These are phyloP conservation scores for Troides aeacus DNA, from an alignment of 2,888 invertebrate genomes.

Conservation along the genomic window DNA sequence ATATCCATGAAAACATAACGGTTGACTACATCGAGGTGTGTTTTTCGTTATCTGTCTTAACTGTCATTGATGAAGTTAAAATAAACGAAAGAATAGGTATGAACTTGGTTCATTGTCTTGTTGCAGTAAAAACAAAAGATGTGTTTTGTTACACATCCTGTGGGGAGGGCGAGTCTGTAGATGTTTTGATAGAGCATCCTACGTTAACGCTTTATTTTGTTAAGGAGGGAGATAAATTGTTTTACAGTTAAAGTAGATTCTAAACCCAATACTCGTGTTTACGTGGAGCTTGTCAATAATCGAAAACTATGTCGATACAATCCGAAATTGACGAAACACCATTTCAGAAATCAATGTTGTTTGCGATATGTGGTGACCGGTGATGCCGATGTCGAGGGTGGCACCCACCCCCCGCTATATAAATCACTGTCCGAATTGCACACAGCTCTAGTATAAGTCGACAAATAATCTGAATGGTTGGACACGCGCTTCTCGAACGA, in stretches of 20 bases:
- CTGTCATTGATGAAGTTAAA: constrained; percentile 41
- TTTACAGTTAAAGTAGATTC: not conserved
- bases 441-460: constrained; percentile 65
- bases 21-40: constrained; percentile 2
- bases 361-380: constrained; percentile 59
- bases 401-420: constrained; percentile 74
- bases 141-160: constrained; percentile 29
- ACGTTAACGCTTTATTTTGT: constrained; percentile 15
- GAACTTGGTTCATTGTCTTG: constrained; percentile 23
- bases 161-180: constrained; percentile 29
- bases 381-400: constrained; percentile 67
- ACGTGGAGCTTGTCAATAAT: constrained; percentile 10
- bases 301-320: constrained; percentile 13
- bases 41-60: constrained; percentile 38
- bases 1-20: constrained; percentile 34
- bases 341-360: constrained; percentile 76
- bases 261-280: not conserved
- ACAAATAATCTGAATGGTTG: constrained; percentile 43
- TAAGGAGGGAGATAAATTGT: not conserved
- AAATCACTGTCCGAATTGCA: constrained; percentile 79
- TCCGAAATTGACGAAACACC: constrained; percentile 45
- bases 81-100: constrained; percentile 18
- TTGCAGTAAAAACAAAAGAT: constrained; percentile 27
- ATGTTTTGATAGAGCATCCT: constrained; percentile 20
- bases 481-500: constrained; percentile 56